Evolutionary conservation across 1,140 invertebrate genomes (phyloP).

Genomic region (Brachionus rotundiformis): DNA sequence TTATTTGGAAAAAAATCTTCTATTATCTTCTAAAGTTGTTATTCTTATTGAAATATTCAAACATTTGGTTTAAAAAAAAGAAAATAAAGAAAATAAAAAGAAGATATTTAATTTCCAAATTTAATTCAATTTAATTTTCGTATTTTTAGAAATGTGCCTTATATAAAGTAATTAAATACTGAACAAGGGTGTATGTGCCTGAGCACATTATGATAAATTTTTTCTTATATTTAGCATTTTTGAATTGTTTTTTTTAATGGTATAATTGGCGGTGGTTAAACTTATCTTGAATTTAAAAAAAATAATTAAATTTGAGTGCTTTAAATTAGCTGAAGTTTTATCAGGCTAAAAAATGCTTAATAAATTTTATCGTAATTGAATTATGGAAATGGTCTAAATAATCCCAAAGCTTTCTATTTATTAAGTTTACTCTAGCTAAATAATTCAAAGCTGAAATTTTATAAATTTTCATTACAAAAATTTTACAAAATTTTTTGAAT

Average conservation of each 20-base stretch:
- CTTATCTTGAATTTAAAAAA: not conserved
- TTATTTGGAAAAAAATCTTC: too few species aligned
- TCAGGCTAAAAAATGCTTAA: not conserved
- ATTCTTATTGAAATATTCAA: too few species aligned
- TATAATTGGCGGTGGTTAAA: not conserved
- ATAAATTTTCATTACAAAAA: not conserved
- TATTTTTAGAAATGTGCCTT: slow-evolving; percentile 2
- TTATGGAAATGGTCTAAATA: not conserved
- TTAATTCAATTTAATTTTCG: not conserved
- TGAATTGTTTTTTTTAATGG: not conserved
- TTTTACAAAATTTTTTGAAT: not conserved
- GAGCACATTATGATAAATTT: slow-evolving; percentile 19
- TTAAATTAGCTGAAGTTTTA: not conserved
- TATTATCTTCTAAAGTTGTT: too few species aligned
- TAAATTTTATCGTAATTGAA: not conserved
- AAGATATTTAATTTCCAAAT: not conserved
- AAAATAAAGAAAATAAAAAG: too few species aligned
- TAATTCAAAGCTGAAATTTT: not conserved
- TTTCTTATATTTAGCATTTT: not conserved
- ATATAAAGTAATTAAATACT: slow-evolving; percentile 9
- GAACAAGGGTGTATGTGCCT: not conserved
- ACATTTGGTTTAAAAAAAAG: too few species aligned
- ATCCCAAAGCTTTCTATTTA: not conserved
- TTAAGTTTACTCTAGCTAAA: not conserved
- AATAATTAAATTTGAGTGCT: slow-evolving; percentile 16